Evolutionary conservation across 2,797 vertebrate genomes (phyloP).

Genomic region (Scolopax rusticola): DNA sequence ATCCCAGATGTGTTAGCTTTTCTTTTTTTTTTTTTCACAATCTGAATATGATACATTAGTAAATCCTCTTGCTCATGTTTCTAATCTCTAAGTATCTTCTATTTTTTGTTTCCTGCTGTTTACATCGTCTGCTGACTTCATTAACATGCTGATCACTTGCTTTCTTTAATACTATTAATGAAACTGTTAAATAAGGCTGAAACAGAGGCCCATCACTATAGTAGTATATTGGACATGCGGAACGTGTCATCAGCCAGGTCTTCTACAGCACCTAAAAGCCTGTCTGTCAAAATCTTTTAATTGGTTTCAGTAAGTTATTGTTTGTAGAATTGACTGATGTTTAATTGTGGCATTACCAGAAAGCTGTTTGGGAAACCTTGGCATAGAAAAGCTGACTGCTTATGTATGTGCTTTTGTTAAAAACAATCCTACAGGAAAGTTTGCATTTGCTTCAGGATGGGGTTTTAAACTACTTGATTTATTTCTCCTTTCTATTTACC

Average conservation of each 20-base stretch:
- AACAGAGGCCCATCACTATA: constrained; percentile 3
- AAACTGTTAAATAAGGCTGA: constrained; percentile 63
- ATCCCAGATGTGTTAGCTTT: background rate
- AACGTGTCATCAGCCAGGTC: background rate
- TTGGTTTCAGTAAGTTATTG: constrained; percentile 17
- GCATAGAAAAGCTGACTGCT: background rate
- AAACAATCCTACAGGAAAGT: background rate
- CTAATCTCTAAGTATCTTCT: constrained; percentile 35
- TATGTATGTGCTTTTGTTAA: background rate
- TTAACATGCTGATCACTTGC: constrained; percentile 60
- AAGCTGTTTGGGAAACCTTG: background rate
- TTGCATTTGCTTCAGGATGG: background rate
- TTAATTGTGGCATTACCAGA: constrained; percentile 18
- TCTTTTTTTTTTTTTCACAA: background rate
- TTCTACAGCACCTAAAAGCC: constrained; percentile 5
- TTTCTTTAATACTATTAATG: constrained; percentile 59
- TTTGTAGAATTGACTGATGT: constrained; percentile 25
- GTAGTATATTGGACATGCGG: background rate
- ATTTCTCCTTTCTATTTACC: background rate
- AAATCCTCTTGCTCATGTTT: constrained; percentile 30
- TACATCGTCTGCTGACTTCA: constrained; percentile 64
- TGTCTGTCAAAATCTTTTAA: constrained; percentile 26
- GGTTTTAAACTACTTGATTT: background rate
- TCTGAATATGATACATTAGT: constrained; percentile 19
- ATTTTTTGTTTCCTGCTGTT: constrained; percentile 66